Base-by-base conservation (phyloP, 1,140 invertebrate genomes). In the Cyphomyrmex costatus region DNA sequence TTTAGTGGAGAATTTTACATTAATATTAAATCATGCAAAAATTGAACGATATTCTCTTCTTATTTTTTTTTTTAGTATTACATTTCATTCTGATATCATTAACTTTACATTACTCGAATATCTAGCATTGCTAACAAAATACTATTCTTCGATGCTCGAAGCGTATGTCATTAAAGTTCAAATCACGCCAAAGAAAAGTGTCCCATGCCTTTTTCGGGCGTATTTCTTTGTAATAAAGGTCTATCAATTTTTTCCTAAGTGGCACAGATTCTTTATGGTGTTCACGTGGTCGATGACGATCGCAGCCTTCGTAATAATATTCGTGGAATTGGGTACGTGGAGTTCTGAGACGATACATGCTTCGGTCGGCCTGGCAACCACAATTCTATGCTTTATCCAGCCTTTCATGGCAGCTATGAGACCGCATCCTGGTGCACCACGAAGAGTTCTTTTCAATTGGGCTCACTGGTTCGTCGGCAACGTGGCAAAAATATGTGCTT, bases 381-480 rank as follows among this genome's bases (percentile, higher is more conserved):
- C 97, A 27, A 95, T 97, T n/a, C 93, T 98, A 2, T 97, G 97
- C 91, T 98, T 98, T 90, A 95, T 98, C 87, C 98, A 99, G 95
- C 98, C 98, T 0, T 96, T 94, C 90, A 97, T 98, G 96, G 98
- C 98, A 6, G 96, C 97, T 49, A 97, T 99, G 93, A 96, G 99
- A 79, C 98, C 98, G 4, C 97, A 97, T 93, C 98, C 98, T 0
- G 97, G 97, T 68, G 97, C 97, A 63, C 96, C 97, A 2, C 97
- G 97, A 90, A 95, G 98, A 77, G 96, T 97, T 0, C 95, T 99
- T 76, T 99, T 99, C 95, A 99, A 99, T 94, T 99, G 98, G 98
- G 92, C 97, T 19, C 98, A 99, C 95, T 99, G 98, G 98, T 95
- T 98, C 60, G 96, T 98, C 88, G 99, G 99, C 66, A 99, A 99